Conservation (phyloP, 2,113 vertebrate species). For the Oriolus oriolus region DNA sequence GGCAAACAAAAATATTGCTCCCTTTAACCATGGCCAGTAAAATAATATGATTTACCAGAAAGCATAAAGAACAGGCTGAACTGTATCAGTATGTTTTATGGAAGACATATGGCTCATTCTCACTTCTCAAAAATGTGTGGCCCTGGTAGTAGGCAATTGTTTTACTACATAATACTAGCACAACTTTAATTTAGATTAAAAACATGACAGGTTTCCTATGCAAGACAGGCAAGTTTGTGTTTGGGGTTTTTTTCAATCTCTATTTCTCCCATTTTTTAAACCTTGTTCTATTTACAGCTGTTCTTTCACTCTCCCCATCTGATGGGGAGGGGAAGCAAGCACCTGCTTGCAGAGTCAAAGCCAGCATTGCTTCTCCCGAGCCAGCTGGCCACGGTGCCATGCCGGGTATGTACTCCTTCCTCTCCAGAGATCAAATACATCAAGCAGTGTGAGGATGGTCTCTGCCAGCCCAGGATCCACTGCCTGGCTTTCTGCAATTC, state of each 20-base stretch:
- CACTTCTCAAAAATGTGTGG: constrained; percentile 25
- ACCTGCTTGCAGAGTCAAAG: constrained; percentile 59
- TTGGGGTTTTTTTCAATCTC: not conserved
- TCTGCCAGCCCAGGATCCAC: constrained; percentile 40
- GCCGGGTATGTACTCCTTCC: constrained; percentile 13
- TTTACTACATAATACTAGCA: not conserved
- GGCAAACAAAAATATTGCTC: constrained; percentile 24
- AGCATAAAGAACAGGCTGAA: constrained; percentile 22
- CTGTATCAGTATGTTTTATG: constrained; percentile 22
- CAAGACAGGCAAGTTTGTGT: not conserved
- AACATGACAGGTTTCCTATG: not conserved
- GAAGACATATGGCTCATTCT: constrained; percentile 55
- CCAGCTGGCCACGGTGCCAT: constrained; percentile 54
- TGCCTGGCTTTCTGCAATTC: constrained; percentile 20
- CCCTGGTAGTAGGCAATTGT: constrained; percentile 34
- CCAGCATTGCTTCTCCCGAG: constrained; percentile 47
- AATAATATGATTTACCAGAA: constrained; percentile 16
- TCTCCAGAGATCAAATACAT: constrained; percentile 48
- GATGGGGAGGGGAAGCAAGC: constrained; percentile 40
- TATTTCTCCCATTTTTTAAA: not conserved
- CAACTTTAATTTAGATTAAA: constrained; percentile 9
- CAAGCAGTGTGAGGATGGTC: not conserved
- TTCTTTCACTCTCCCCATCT: constrained; percentile 29
- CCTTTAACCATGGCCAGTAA: not conserved
- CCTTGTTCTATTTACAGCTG: constrained; percentile 55